phyloP scores from a whole-genome alignment of 2,797 vertebrate genomes.

The Diceros bicornis region DNA sequence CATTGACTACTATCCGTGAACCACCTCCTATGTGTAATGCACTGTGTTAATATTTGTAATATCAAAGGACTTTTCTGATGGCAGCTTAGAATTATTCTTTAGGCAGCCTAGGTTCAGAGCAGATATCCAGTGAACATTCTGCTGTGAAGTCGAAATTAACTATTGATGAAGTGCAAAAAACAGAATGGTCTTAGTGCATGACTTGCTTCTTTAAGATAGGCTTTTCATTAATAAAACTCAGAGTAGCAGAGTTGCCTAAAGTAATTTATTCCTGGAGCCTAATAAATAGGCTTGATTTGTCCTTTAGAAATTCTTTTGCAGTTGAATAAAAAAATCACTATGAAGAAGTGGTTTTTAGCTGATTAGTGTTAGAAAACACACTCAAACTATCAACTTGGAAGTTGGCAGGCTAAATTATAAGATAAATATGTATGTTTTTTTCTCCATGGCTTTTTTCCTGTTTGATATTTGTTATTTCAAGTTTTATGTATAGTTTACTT shows the following conservation, averaged over 20 bases:
- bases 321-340: background rate
- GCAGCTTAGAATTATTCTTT: background rate
- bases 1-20: background rate
- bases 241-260: background rate
- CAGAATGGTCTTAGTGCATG: background rate
- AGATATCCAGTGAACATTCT: background rate
- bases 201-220: background rate
- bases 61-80: background rate
- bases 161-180: constrained; percentile 21
- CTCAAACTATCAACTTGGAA: background rate
- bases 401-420: background rate
- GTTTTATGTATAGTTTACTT: background rate
- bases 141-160: constrained; percentile 25
- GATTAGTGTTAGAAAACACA: background rate
- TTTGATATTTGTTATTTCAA: constrained; percentile 23
- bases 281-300: constrained; percentile 30
- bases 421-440: background rate
- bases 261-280: background rate
- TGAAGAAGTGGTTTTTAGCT: constrained; percentile 8
- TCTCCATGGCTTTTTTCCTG: background rate
- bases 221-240: constrained; percentile 31
- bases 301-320: constrained; percentile 40
- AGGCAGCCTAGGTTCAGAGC: background rate
- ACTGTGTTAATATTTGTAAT: background rate
- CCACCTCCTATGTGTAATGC: background rate